These are phyloP conservation scores for Hycleus phaleratus DNA, from an alignment of 1,140 invertebrate genomes.

Conservation along the genomic window DNA sequence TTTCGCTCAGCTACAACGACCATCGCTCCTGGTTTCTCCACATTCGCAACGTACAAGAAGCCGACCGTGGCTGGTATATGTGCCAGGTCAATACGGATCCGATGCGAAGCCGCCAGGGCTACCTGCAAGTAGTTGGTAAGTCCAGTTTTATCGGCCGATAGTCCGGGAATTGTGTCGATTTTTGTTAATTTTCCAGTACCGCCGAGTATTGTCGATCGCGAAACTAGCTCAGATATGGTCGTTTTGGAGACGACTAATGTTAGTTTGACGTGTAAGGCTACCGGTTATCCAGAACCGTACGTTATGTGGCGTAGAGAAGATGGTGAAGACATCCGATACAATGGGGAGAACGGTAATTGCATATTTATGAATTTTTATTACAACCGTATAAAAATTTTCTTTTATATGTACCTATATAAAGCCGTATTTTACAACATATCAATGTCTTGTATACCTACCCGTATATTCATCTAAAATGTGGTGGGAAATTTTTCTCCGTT, in stretches of 20 bases:
- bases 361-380: conserved; percentile 24
- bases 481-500: too few relatives aligned
- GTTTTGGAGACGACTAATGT: conserved; percentile 83
- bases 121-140: conserved; percentile 81
- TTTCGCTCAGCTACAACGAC: conserved; percentile 78
- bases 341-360: conserved; percentile 22
- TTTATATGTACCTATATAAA: neutral
- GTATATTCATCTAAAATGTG: too few relatives aligned
- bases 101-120: conserved; percentile 75
- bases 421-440: too few relatives aligned
- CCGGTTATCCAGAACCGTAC: conserved; percentile 81
- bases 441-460: too few relatives aligned
- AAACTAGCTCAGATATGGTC: conserved; percentile 82
- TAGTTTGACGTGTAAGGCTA: conserved; percentile 78
- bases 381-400: neutral
- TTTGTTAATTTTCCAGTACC: conserved; percentile 49
- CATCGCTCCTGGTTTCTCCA: conserved; percentile 83
- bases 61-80: conserved; percentile 78
- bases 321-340: conserved; percentile 77
- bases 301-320: conserved; percentile 88
- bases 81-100: conserved; percentile 81
- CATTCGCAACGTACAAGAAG: conserved; percentile 72
- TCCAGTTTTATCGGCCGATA: conserved; percentile 17
- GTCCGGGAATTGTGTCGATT: too few relatives aligned
- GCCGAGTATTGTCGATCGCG: conserved; percentile 73